Base-by-base conservation (phyloP, 2,797 vertebrate genomes). In the Bradypus variegatus region DNA sequence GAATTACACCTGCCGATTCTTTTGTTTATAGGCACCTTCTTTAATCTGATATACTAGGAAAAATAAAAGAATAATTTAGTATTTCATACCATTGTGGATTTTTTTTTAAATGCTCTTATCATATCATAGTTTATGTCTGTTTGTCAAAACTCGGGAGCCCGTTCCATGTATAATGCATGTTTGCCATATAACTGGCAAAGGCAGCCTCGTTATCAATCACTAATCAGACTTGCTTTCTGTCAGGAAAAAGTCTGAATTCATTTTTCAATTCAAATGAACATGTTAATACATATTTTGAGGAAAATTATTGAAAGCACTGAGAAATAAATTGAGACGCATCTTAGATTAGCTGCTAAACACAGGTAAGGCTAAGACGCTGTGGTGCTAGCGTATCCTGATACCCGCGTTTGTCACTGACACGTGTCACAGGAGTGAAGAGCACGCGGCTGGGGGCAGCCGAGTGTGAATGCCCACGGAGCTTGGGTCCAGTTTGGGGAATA, bases 311-410 rank as follows among this genome's bases (percentile, higher is more conserved):
- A 78, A 77, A 45, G 27, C 36, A 23, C 29, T 53, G 88, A 60
- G 72, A 58, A 88, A 7, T 29, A 60, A 12, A 11, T 18, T 12
- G 21, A 81, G 64, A 21, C 58, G 23, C 29, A 6, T 85, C 50
- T 76, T 48, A 50, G 50, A 36, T 70, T n/a, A 65, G 73, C 45
- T 82, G 69, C 25, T 50, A 76, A 65, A 38, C 31, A 25, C 53
- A 50, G 12, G 38, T 45, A 41, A 1, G 27, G 23, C 29, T 23
- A 11, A 36, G 25, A 21, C 27, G 1, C 8, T 25, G 13, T 29
- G 6, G 48, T 64, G 18, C 7, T 4, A 14, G 31, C 18, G 2
- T 6, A 3, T 11, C 41, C 41, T 38, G 2, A 16, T 0, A 15
- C 50, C 41, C 41, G 41, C 15, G 50, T 53, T 53, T 53, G 3